Evolutionary conservation across 2,113 vertebrate genomes (phyloP), one percentile per base, ranked within the genome.

Genomic region (Paralichthys olivaceus): DNA sequence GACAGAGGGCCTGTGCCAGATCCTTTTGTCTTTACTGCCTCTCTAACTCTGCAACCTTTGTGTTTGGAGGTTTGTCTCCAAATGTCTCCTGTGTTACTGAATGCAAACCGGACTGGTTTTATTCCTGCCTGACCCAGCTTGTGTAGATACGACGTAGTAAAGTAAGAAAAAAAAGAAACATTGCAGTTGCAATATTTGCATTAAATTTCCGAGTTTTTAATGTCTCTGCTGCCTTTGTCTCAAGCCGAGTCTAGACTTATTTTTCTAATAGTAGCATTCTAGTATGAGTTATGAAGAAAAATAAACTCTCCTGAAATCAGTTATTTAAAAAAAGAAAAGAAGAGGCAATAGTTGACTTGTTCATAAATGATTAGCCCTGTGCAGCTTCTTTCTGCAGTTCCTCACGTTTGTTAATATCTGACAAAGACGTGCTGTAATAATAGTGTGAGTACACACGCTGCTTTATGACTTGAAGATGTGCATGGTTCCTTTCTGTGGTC

Each of bases 391-490:
- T 71, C 86, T 85, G 85, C 86, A 85, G 11, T 85, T 87, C 45
- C 51, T 84, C 79, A 83, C 60, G 58, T 54, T 76, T 66, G 69
- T 78, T 83, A 64, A 84, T 92, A 73, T 88, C 62, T 63, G 81
- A 87, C 79, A 60, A 51, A 58, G 65, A 65, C 56, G 19, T 60
- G 59, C 79, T 32, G 56, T 85, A 77, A 86, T 86, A 90, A 87
- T 70, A 75, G 78, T 58, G 72, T 51, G 45, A 65, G 40, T 47
- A n/a, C 45, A 32, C n/a, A 43, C 9, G 53, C 56, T 22, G 77
- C 83, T 86, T 89, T 84, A 89, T 89, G 81, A 76, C 71, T 91
- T 68, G 67, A 85, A 89, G 87, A 92, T 88, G 86, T 63, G 79
- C 72, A 29, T 60, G 1, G 65, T 83, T 84, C 81, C 80, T 81